phyloP scores from a whole-genome alignment of 2,797 vertebrate species.

The Philypnodon macrostomus region DNA sequence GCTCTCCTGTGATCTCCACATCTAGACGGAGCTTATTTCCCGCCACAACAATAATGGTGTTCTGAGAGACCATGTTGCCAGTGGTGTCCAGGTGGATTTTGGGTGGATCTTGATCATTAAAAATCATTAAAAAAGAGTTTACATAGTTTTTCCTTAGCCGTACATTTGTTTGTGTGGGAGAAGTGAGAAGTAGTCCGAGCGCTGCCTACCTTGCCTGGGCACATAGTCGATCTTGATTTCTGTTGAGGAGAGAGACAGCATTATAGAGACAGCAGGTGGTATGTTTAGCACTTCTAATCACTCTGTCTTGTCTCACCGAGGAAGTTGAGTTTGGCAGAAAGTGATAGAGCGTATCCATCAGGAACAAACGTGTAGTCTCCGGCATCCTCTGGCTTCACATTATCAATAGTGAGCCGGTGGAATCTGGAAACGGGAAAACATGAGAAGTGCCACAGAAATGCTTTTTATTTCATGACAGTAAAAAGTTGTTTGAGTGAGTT shows the following conservation, averaged over 20 bases:
- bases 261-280: constrained; percentile 26
- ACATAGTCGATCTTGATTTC: constrained; percentile 93
- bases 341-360: constrained; percentile 87
- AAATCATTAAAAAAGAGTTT: neutral
- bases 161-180: neutral
- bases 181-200: constrained; percentile 1
- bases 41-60: constrained; percentile 88
- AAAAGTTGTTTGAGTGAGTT: too few species aligned
- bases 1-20: constrained; percentile 88
- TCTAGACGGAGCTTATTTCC: constrained; percentile 92
- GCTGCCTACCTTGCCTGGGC: constrained; percentile 81
- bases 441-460: neutral
- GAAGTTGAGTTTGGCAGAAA: constrained; percentile 93
- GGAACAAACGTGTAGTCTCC: constrained; percentile 90
- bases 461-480: too few species aligned
- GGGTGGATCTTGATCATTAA: constrained; percentile 86
- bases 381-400: constrained; percentile 84
- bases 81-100: constrained; percentile 91
- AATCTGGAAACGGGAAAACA: constrained; percentile 70
- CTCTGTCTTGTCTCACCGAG: constrained; percentile 77
- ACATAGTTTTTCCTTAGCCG: neutral
- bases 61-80: constrained; percentile 84
- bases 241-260: constrained; percentile 42
- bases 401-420: constrained; percentile 83
- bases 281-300: constrained; percentile 8